phyloP scores from a whole-genome alignment of 2,888 invertebrate species.

The Phania funesta region DNA sequence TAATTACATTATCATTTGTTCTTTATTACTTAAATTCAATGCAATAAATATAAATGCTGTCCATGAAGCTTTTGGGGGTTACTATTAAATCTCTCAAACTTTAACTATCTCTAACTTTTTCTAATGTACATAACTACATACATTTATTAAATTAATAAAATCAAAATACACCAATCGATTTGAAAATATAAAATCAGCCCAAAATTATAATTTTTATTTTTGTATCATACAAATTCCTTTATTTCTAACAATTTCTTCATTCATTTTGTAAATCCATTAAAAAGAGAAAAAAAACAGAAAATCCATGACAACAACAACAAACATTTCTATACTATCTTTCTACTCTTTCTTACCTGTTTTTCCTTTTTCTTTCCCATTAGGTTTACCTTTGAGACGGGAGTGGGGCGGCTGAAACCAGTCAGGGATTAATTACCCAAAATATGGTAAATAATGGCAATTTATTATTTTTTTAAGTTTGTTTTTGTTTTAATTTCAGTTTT shows the following conservation, averaged over 20 bases:
- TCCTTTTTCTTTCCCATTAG: constrained; percentile 79
- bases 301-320: constrained; percentile 37
- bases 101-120: constrained; percentile 12
- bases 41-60: constrained; percentile 26
- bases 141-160: constrained; percentile 11
- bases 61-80: constrained; percentile 53
- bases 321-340: constrained; percentile 67
- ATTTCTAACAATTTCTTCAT: constrained; percentile 45
- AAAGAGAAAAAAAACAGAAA: neutral
- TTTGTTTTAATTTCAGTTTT: constrained; percentile 34
- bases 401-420: constrained; percentile 82
- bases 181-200: constrained; percentile 8
- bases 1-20: neutral
- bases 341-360: constrained; percentile 71
- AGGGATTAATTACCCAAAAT: constrained; percentile 82
- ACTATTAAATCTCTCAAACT: constrained; percentile 20
- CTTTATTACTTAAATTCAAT: neutral
- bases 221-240: constrained; percentile 1
- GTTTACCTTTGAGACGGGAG: constrained; percentile 82
- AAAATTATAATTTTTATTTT: constrained; percentile 15
- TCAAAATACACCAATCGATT: constrained; percentile 77
- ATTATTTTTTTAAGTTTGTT: constrained; percentile 66
- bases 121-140: constrained; percentile 36
- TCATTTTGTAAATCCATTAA: constrained; percentile 39
- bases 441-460: constrained; percentile 79